A percentile compares a stretch with the other conserved stretches of the same genome.
phyloP scores from a whole-genome alignment of 2,113 vertebrate species.

The Gopherus evgoodei region DNA sequence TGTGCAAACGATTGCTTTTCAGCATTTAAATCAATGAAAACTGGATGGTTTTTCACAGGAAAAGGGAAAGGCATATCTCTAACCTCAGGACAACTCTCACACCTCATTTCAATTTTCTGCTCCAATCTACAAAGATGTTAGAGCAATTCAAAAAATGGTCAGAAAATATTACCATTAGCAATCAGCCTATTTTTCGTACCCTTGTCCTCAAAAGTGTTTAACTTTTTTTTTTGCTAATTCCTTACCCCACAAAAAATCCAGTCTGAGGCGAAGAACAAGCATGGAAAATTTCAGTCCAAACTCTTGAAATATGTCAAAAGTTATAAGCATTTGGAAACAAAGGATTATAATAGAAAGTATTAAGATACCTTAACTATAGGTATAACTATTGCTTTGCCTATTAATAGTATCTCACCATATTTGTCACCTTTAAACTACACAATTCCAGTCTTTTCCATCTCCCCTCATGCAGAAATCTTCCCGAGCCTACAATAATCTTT shows the following conservation, averaged over 20 bases:
- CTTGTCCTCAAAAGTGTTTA: neutral
- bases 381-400: neutral
- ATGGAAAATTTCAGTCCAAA: neutral
- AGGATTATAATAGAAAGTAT: neutral
- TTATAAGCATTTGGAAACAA: neutral
- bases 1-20: neutral
- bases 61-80: neutral
- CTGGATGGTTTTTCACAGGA: neutral
- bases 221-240: neutral
- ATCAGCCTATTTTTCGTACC: neutral
- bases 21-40: neutral
- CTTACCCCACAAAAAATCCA: neutral
- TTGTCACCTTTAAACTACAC: neutral
- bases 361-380: neutral
- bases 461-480: neutral
- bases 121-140: neutral
- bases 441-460: neutral
- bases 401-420: fast-evolving
- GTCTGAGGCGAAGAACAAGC: neutral
- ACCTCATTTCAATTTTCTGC: neutral
- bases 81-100: neutral
- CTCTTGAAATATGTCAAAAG: neutral
- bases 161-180: neutral
- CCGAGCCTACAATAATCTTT: neutral
- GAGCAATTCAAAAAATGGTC: neutral